These are phyloP conservation scores for Pionites leucogaster DNA, from an alignment of 2,113 vertebrate species.

Conservation along the genomic window DNA sequence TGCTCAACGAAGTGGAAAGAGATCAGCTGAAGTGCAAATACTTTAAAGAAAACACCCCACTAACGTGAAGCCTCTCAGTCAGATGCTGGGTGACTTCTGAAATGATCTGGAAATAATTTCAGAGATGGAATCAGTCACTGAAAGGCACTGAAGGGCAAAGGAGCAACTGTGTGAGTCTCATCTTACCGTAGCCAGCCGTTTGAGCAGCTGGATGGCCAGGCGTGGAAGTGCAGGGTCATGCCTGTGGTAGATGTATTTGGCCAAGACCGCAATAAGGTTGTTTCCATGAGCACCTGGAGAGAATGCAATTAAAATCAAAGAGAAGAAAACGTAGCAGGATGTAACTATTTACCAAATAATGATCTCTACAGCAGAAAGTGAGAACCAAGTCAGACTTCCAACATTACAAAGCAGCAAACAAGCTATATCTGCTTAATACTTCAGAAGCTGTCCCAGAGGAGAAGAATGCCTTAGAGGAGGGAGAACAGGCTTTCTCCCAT, in stretches of 20 bases:
- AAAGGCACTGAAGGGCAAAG: background rate
- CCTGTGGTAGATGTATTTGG: slow-evolving; percentile 98
- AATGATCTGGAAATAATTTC: background rate
- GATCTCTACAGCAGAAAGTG: background rate
- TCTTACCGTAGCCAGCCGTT: slow-evolving; percentile 91
- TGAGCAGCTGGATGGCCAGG: slow-evolving; percentile 95
- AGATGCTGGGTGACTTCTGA: background rate
- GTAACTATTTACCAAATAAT: background rate
- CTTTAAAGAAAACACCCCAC: background rate
- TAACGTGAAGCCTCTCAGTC: background rate
- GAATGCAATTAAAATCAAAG: background rate
- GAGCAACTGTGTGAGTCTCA: background rate
- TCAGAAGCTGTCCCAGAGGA: background rate
- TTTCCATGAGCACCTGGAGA: slow-evolving; percentile 89
- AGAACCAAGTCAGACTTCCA: background rate
- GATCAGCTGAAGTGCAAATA: background rate
- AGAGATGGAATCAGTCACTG: background rate
- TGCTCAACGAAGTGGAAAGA: background rate
- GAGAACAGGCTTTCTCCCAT: background rate
- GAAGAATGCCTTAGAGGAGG: background rate
- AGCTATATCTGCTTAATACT: background rate
- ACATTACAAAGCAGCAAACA: background rate
- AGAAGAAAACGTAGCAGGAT: background rate
- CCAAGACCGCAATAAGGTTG: slow-evolving; percentile 95
- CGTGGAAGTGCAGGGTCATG: slow-evolving; percentile 93